Evolutionary conservation across 2,888 invertebrate species (phyloP), one percentile per base, ranked within the genome.

Genomic region (Acanthosepion lycidas): DNA sequence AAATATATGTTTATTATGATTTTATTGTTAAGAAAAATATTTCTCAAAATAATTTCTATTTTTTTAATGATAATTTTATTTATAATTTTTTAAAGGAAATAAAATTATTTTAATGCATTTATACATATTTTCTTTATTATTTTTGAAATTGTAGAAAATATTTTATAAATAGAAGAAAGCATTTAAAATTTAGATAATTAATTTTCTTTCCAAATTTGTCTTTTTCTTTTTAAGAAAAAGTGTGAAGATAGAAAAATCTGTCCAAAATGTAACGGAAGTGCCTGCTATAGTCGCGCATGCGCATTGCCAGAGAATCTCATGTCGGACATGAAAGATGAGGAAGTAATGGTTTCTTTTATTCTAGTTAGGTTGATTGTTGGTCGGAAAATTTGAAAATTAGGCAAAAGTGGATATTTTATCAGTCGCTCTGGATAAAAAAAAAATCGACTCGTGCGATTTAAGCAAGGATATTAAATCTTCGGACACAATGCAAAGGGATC

Each of bases 281-380:
- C 49, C 48, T 48, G 92, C 92, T 51, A 53, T 6, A 6, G 48
- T 92, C 8, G 48, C 53, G 20, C 92, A 92, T 92, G 92, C 92
- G 92, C 92, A 92, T 1, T 92, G 28, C 5, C 23, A 49, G 18
- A n/a, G 15, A 92, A 92, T 92, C 23, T 92, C n/a, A 92, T 92
- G 92, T 49, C 92, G 92, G 92, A n/a, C 51, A 92, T 48, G 20
- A 6, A 23, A n/a, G 78, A 78, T 78, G 78, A 78, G 78, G 78
- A n/a, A 92, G 92, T 23, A 48, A 92, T 92, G 92, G 92, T 26
- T 92, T 92, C 78, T 78, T 78, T n/a, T 78, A 78, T 4, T n/a
- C n/a, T n/a, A 8, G 23, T 42, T 42, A 42, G 42, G 78, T 78
- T 15, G 78, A n/a, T 78, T 78, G n/a, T n/a, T 78, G 78, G 78